Evolutionary conservation across 1,140 invertebrate species (phyloP).

Genomic region (Popillia japonica): DNA sequence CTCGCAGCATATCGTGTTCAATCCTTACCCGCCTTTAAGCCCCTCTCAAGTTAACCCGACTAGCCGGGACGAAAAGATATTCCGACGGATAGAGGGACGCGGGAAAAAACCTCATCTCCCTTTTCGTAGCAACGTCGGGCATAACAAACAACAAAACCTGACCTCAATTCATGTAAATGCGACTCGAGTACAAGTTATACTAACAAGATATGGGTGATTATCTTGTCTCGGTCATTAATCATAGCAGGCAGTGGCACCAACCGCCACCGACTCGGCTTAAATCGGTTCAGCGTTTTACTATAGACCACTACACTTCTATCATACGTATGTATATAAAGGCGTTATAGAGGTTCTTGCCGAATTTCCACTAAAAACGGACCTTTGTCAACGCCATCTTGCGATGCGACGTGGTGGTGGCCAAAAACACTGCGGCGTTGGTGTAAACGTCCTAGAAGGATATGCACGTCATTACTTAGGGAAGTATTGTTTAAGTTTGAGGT

Average conservation of each 20-base stretch:
- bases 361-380: conserved; percentile 46
- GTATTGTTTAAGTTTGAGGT: background rate
- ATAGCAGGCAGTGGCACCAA: conserved; percentile 44
- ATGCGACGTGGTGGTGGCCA: background rate
- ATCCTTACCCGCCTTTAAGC: background rate
- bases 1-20: background rate
- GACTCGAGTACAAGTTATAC: conserved; percentile 48
- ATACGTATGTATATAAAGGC: background rate
- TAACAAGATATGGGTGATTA: conserved; percentile 52
- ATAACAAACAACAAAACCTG: conserved; percentile 42
- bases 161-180: conserved; percentile 49
- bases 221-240: conserved; percentile 52
- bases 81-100: background rate
- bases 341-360: conserved; percentile 31
- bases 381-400: conserved; percentile 48
- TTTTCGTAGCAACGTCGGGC: background rate
- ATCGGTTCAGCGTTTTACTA: too few relatives aligned
- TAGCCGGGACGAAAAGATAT: background rate
- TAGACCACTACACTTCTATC: too few relatives aligned
- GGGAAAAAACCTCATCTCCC: conserved; percentile 8
- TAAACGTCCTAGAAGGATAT: background rate
- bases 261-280: conserved; percentile 17
- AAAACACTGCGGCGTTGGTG: background rate
- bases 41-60: background rate
- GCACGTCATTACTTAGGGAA: conserved; percentile 10